Evolutionary conservation across 2,113 vertebrate genomes (phyloP).

Genomic region (Calcarius ornatus): DNA sequence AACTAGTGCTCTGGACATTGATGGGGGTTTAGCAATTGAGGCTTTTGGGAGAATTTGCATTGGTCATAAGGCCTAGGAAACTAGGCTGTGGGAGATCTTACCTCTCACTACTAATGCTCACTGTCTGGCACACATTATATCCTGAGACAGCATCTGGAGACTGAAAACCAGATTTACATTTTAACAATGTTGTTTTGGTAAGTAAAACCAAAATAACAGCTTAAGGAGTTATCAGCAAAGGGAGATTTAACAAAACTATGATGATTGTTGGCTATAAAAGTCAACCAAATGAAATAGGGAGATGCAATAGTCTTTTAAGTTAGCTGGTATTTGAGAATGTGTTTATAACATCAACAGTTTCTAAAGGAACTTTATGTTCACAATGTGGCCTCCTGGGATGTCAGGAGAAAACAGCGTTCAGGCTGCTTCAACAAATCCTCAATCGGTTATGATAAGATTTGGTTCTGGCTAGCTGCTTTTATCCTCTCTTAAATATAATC

Average conservation of each 20-base stretch:
- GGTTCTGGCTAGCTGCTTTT: not conserved
- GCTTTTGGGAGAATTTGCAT: not conserved
- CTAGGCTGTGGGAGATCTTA: not conserved
- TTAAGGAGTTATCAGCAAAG: not conserved
- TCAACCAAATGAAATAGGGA: not conserved
- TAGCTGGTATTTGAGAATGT: not conserved
- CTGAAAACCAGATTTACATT: not conserved
- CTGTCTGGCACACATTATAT: rapidly evolving
- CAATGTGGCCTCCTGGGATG: not conserved
- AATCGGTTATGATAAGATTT: not conserved
- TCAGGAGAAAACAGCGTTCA: not conserved
- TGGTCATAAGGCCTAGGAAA: not conserved
- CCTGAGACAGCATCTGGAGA: not conserved
- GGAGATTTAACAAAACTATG: not conserved
- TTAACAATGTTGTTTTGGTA: not conserved
- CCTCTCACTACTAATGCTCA: not conserved
- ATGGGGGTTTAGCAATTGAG: not conserved
- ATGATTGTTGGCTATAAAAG: not conserved
- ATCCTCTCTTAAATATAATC: not conserved
- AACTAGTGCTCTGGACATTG: not conserved
- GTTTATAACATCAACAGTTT: not conserved
- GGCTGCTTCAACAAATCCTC: not conserved
- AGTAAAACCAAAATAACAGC: not conserved
- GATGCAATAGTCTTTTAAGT: not conserved
- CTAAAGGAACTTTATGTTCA: not conserved